Evolutionary conservation across 2,113 vertebrate genomes (phyloP).

Genomic region (Neolamprologus brichardi): DNA sequence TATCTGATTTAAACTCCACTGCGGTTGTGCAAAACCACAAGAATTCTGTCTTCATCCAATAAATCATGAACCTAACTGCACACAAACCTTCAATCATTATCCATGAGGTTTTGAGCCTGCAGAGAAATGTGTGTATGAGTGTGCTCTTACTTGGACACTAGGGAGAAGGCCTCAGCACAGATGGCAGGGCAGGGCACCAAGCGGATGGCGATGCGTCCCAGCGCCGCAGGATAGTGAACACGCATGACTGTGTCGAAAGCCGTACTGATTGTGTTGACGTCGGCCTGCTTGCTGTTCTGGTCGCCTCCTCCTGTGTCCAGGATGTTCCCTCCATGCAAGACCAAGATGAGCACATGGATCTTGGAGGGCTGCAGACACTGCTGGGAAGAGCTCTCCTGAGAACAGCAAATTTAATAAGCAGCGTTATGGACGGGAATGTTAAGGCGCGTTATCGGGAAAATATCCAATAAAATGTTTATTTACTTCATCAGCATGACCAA

Average conservation of each 20-base stretch:
- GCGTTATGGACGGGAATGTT: neutral
- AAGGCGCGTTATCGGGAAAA: neutral
- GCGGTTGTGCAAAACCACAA: neutral
- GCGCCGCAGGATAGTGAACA: slow-evolving; percentile 90
- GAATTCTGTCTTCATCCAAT: neutral
- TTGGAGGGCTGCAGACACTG: slow-evolving; percentile 80
- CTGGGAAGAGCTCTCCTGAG: slow-evolving; percentile 80
- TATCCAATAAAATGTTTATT: neutral
- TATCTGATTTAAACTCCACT: neutral
- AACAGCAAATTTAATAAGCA: neutral
- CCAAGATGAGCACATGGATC: slow-evolving; percentile 88
- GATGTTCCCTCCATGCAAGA: slow-evolving; percentile 95
- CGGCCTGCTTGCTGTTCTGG: slow-evolving; percentile 92
- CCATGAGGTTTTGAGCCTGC: neutral
- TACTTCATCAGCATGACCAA: neutral
- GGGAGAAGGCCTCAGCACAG: slow-evolving; percentile 90
- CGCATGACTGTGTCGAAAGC: slow-evolving; percentile 93
- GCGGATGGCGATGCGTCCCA: slow-evolving; percentile 88
- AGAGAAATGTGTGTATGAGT: neutral
- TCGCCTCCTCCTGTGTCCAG: slow-evolving; percentile 93
- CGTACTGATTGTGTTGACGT: slow-evolving; percentile 86
- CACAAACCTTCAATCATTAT: neutral
- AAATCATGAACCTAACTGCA: neutral
- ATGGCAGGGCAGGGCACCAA: slow-evolving; percentile 94
- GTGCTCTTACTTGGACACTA: slow-evolving; percentile 86